phyloP scores from a whole-genome alignment of 2,113 vertebrate species.

The Redunca redunca region DNA sequence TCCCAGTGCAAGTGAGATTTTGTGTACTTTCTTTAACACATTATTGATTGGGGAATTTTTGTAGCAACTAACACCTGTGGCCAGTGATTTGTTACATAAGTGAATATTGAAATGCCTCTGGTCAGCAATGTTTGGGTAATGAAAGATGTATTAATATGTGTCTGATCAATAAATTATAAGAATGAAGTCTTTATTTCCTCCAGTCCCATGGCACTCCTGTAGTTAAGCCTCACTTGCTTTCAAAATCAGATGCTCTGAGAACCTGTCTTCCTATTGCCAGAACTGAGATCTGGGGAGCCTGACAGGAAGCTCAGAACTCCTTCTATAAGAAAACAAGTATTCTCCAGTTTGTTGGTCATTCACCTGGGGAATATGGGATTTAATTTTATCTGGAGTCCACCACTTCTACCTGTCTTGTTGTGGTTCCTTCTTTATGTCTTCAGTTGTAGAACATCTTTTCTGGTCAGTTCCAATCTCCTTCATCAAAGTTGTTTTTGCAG shows the following conservation, averaged over 20 bases:
- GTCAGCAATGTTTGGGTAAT: background rate
- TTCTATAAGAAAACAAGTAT: background rate
- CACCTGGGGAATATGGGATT: background rate
- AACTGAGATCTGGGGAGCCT: background rate
- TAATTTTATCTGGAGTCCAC: background rate
- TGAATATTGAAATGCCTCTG: background rate
- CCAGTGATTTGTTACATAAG: background rate
- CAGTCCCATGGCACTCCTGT: background rate
- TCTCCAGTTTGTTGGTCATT: background rate
- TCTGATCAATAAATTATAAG: background rate
- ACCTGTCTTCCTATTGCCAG: background rate
- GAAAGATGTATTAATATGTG: background rate
- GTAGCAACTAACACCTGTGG: background rate
- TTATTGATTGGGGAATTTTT: background rate
- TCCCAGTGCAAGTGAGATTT: background rate
- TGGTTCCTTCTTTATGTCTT: background rate
- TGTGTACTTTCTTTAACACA: background rate
- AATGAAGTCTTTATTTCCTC: background rate
- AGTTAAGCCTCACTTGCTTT: background rate
- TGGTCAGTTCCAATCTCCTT: background rate
- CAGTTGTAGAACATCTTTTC: background rate
- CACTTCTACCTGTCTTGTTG: background rate
- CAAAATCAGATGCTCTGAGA: background rate
- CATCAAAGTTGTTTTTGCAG: background rate
- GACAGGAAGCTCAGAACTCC: background rate